Conservation (phyloP, 2,888 invertebrate species). For the Synanthedon andrenaeformis region DNA sequence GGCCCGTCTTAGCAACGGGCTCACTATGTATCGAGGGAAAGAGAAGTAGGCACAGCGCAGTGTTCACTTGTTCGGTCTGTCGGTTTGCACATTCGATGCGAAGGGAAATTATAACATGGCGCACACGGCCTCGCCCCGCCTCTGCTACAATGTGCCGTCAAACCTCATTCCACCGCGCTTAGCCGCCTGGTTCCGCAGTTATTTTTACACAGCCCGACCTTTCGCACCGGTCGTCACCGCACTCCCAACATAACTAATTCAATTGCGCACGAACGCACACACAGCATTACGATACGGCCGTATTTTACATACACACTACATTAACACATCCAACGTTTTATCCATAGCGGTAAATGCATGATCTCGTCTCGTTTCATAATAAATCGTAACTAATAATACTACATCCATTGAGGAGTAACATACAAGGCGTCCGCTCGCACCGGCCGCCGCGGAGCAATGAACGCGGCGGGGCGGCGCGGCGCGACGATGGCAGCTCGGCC, state of each 20-base stretch:
- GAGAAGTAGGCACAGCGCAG: conserved; percentile 55
- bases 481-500: conserved; percentile 43
- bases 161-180: conserved; percentile 68
- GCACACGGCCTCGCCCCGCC: conserved; percentile 67
- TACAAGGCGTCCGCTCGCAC: conserved; percentile 51
- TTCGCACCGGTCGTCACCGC: conserved; percentile 68
- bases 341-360: not conserved
- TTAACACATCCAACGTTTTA: conserved; percentile 20
- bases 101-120: conserved; percentile 69
- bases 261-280: conserved; percentile 51
- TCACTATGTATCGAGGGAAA: conserved; percentile 50
- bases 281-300: conserved; percentile 23
- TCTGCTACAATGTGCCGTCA: conserved; percentile 68
- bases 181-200: conserved; percentile 69
- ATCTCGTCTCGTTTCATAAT: not conserved
- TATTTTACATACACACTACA: conserved; percentile 22
- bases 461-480: conserved; percentile 69
- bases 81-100: conserved; percentile 64
- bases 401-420: conserved; percentile 17
- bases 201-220: conserved; percentile 70
- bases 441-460: conserved; percentile 77
- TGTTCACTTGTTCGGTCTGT: conserved; percentile 54
- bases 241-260: conserved; percentile 50
- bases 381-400: not conserved
- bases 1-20: conserved; percentile 23